Conservation (phyloP, 2,888 invertebrate species). For the Drosophila putrida region DNA sequence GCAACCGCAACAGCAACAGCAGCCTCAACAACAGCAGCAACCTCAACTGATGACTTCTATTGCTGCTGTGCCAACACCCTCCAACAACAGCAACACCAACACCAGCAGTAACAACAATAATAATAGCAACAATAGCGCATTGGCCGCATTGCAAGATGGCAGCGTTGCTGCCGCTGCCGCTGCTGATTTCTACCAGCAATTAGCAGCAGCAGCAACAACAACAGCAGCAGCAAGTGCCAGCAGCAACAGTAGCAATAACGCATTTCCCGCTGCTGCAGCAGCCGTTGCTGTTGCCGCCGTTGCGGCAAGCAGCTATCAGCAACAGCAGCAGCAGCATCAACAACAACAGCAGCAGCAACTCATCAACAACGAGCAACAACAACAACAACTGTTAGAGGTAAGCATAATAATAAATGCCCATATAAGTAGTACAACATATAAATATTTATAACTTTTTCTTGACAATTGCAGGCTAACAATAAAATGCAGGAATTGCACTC, state of each 20-base stretch:
- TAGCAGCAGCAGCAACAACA: conserved; percentile 71
- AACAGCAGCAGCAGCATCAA: conserved; percentile 68
- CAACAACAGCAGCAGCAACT: conserved; percentile 67
- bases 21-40: conserved; percentile 30
- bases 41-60: conserved; percentile 51
- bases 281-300: conserved; percentile 78
- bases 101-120: conserved; percentile 56
- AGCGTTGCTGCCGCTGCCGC: conserved; percentile 73
- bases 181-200: conserved; percentile 70
- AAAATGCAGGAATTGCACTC: conserved; percentile 88
- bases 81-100: conserved; percentile 43
- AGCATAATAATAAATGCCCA: background rate
- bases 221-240: conserved; percentile 23
- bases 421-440: background rate
- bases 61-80: conserved; percentile 65
- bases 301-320: conserved; percentile 80
- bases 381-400: conserved; percentile 82
- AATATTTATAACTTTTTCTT: background rate
- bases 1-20: conserved; percentile 46
- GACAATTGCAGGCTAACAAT: conserved; percentile 79
- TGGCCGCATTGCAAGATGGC: conserved; percentile 75
- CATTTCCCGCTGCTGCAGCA: conserved; percentile 65
- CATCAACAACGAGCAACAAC: conserved; percentile 79
- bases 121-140: conserved; percentile 53
- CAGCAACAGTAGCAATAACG: conserved; percentile 15